Conservation (phyloP, 2,888 invertebrate genomes). For the Perithous albicinctus region DNA sequence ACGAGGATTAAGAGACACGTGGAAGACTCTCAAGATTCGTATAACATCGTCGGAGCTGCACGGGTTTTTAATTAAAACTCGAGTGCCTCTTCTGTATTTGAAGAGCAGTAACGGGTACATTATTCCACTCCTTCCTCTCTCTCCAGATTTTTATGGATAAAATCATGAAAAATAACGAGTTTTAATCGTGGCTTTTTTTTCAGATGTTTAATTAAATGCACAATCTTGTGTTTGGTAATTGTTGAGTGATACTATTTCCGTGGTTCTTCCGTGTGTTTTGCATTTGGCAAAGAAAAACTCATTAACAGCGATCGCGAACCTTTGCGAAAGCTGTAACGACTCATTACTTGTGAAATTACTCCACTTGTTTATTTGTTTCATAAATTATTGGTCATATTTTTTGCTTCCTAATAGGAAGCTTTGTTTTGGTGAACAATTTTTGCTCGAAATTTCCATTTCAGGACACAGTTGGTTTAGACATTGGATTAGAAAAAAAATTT, state of each 20-base stretch:
- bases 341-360: no score
- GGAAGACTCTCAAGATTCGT: not conserved
- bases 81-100: constrained; percentile 1
- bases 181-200: constrained; percentile 13
- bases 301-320: not conserved
- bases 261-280: not conserved
- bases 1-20: not conserved
- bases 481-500: no score
- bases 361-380: no score
- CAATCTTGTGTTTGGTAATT: constrained; percentile 28
- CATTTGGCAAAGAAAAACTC: not conserved
- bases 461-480: no score
- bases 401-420: no score
- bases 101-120: constrained; percentile 3
- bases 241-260: not conserved
- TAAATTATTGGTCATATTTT: no score
- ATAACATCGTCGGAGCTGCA: not conserved
- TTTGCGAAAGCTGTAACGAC: no score
- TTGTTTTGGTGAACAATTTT: no score
- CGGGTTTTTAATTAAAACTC: constrained; percentile 42
- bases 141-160: not conserved
- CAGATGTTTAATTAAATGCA: constrained; percentile 29
- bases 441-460: no score
- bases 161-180: constrained; percentile 25
- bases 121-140: constrained; percentile 12